Evolutionary conservation across 2,888 invertebrate species (phyloP), one percentile per base, ranked within the genome.

Genomic region (Andrena chrysosceles): DNA sequence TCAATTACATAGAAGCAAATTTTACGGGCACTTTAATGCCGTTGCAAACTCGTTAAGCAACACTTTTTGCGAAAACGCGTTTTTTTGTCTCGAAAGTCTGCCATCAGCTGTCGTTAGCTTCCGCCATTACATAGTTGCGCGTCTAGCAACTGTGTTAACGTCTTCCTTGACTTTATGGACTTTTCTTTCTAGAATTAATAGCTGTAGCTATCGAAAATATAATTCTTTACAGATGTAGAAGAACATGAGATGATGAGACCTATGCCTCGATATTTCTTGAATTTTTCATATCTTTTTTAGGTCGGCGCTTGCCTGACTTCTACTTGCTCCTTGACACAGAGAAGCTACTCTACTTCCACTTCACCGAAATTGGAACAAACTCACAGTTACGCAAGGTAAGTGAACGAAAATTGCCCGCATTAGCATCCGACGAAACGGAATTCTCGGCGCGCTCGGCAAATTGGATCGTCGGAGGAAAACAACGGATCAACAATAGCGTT

Each of bases 61-160:
- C n/a, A 26, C 64, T 35, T 71, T 71, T 42, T 13, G 84, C 49
- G 69, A 84, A 80, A 84, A 42, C 70, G 42, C 35, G 76, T 80
- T 72, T 73, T 73, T 42, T 4, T 13, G 4, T 13, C 42, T 13
- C 63, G 76, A 84, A 76, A 81, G 84, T 81, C 29, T 70, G 35
- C 42, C 42, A 42, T 42, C 42, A 42, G 76, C 76, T 70, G 60
- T 59, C 79, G 49, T 76, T 77, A 70, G 23, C 76, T 76, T 49
- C 64, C 60, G 64, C 76, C 66, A 76, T 70, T 70, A 59, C 66
- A 77, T 66, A 59, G 77, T n/a, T 49, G n/a, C 23, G 2, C 6
- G 35, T 66, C 76, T 29, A 5, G n/a, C 35, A 13, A 35, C 35
- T 26, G 35, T 52, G 54, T 76, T 76, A 75, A 66, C 29, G 33